These are phyloP conservation scores for Motacilla tschutschensis DNA, from an alignment of 2,113 vertebrate species.

Conservation along the genomic window DNA sequence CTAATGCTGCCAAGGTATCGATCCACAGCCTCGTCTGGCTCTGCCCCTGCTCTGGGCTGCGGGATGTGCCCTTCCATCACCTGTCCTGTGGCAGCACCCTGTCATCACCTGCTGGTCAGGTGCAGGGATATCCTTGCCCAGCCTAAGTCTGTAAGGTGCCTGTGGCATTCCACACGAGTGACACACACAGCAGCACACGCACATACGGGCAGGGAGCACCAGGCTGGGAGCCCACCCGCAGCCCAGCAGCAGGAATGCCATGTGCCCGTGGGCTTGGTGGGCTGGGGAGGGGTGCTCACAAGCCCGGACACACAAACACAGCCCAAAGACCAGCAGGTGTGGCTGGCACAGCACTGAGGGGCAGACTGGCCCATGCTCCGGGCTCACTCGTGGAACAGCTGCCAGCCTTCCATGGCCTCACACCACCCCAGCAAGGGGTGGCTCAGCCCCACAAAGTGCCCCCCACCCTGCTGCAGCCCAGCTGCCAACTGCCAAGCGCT, in stretches of 20 bases:
- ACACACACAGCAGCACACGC: background rate
- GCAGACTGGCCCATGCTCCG: background rate
- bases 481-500: background rate
- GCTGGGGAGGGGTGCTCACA: too few species aligned
- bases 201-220: fast-evolving
- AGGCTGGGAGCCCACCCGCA: background rate
- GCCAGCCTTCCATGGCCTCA: background rate
- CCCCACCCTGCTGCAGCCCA: fast-evolving
- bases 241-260: fast-evolving
- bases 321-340: background rate
- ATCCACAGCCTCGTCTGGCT: background rate
- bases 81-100: background rate
- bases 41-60: background rate
- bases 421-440: fast-evolving
- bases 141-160: background rate
- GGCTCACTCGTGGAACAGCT: background rate
- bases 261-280: fast-evolving
- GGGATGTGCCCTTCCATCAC: fast-evolving
- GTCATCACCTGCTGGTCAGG: background rate
- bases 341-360: background rate
- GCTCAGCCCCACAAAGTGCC: fast-evolving
- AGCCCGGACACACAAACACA: fast-evolving
- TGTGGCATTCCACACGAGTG: background rate
- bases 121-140: background rate
- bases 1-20: fast-evolving